Evolutionary conservation across 1,140 invertebrate genomes (phyloP), one percentile per base, ranked within the genome.

Genomic region (Drosophila nasuta): DNA sequence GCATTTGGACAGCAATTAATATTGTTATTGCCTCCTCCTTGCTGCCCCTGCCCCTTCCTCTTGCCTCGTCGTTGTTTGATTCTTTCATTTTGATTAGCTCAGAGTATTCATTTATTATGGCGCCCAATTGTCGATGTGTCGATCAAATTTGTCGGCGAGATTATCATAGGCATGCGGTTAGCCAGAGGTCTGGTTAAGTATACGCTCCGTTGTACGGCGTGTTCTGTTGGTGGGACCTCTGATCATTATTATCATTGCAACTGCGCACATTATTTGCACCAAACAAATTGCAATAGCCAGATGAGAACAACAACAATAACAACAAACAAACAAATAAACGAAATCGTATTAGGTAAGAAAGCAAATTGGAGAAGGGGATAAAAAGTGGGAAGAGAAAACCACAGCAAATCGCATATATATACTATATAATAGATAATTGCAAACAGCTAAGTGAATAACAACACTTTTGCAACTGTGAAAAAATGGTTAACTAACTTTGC

Each of bases 111-210:
- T 64, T 64, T 28, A 59, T 52, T 62, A 45, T 17, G 72, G 72
- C 72, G 72, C 66, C 72, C 43, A 63, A 70, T 70, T 75, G 58
- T 11, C 72, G 65, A 74, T 74, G 57, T 69, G 66, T 57, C 71
- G 49, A 68, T 74, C 65, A 74, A 69, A 68, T 10, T 25, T 62
- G 65, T 62, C 57, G 43, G 25, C 30, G 43, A 57, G 54, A 57
- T 75, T 57, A 75, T 57, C 58, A 57, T 41, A 41, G 57, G 20
- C 65, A 38, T 65, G 46, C n/a, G 49, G 62, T 65, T 45, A 43
- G 25, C 25, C 13, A n/a, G 3, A 4, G 28, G 28, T 0, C 38
- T 43, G 38, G 38, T 51, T 41, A 17, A 33, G 11, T 3, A 45
- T 15, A 33, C 10, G 25, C n/a, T 13, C 1, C 10, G 35, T 38